Base-by-base conservation (phyloP, 1,140 invertebrate genomes). In the Mactra quadrangularis region DNA sequence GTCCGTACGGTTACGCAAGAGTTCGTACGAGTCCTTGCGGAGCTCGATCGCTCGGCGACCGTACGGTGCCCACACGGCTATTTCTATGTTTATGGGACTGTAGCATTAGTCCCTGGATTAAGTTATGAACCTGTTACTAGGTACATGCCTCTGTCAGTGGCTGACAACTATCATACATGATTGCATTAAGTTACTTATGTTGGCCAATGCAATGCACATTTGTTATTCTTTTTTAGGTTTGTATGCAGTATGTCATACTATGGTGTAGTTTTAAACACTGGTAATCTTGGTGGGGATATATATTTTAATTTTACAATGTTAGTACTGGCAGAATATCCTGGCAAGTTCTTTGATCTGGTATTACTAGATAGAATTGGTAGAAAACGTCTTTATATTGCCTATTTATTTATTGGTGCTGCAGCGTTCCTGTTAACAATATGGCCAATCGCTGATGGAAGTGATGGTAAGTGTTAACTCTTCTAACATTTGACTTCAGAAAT, bases 311-410 rank as follows among this genome's bases (percentile, higher is more conserved):
- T 85, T 35, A 45, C 77, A 3, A 38, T 89, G 29, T 60, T 82
- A 22, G 96, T 96, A 0, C 91, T 95, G 2, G 96, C 97, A 0
- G 96, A 97, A 93, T 94, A 96, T 81, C 96, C 96, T 0, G 96
- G 95, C 7, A 78, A 86, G 27, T 11, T 74, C 33, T 15, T 70
- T 1, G 27, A 35, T 38, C 33, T 82, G n/a, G 33, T 85, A n/a
- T 53, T 83, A 25, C 25, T 83, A 66, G 83, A 87, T 50, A 68
- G 83, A 29, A 47, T 87, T 29, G 86, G 86, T 7, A 52, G 83
- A 2, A 83, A 83, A 29, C 45, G 38, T 13, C 45, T 85, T 9
- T 79, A 79, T 38, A 77, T 82, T 33, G 59, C 3, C 15, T 47
- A 22, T 35, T 71, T 87, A 66, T 41, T 84, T n/a, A 53, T 85